A percentile compares a stretch with the other conserved stretches of the same genome.
phyloP scores from a whole-genome alignment of 2,888 invertebrate genomes.

The Ophion ellenae region DNA sequence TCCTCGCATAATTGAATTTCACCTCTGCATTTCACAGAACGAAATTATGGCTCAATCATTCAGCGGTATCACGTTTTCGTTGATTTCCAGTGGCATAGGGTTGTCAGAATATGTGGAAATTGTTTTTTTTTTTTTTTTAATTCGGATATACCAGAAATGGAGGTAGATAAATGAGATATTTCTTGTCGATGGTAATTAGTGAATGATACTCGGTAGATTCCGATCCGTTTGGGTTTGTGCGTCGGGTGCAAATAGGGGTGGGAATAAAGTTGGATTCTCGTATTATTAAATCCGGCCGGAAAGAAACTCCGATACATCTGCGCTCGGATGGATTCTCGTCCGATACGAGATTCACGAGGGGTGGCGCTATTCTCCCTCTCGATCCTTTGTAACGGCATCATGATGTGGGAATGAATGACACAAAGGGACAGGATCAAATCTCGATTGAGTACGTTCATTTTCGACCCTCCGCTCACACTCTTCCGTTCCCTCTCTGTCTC shows the following conservation, averaged over 20 bases:
- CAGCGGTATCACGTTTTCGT: too few relatives aligned
- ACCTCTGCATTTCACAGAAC: too few relatives aligned
- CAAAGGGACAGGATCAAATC: slow-evolving; percentile 62
- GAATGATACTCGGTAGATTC: neutral
- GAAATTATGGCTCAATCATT: too few relatives aligned
- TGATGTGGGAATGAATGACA: slow-evolving; percentile 22
- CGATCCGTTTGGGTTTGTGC: neutral
- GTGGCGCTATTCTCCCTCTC: slow-evolving; percentile 2
- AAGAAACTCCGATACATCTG: neutral
- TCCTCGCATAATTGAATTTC: too few relatives aligned
- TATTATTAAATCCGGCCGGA: slow-evolving; percentile 9
- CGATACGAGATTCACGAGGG: slow-evolving; percentile 6
- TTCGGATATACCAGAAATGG: neutral
- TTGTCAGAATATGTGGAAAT: neutral
- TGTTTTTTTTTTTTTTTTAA: neutral
- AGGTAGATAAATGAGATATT: neutral
- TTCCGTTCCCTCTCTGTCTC: neutral
- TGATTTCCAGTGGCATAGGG: too few relatives aligned
- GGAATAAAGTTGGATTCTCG: neutral
- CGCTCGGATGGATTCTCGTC: neutral
- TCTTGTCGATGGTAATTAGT: neutral
- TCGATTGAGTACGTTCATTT: slow-evolving; percentile 42
- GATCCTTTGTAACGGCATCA: slow-evolving; percentile 12
- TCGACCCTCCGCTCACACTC: slow-evolving; percentile 17
- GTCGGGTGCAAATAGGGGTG: slow-evolving; percentile 14